Percentiles rank a stretch among this genome's conserved stretches.
Evolutionary conservation across 2,888 invertebrate genomes (phyloP).

Genomic region (Zhuqinia jingwanae): DNA sequence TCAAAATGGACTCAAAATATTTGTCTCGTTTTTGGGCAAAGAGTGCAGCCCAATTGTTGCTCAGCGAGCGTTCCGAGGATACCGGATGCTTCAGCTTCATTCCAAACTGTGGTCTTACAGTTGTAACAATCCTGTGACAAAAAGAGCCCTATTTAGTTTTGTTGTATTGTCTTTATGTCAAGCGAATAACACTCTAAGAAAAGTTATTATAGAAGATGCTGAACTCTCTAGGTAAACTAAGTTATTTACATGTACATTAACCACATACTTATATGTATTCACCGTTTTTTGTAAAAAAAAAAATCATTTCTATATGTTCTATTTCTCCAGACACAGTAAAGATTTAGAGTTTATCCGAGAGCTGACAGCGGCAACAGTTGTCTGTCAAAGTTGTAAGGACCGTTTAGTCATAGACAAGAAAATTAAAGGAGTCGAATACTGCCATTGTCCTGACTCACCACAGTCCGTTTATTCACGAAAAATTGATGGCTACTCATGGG

Average conservation of each 20-base stretch:
- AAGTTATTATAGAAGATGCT: slow-evolving; percentile 56
- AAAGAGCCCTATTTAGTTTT: slow-evolving; percentile 72
- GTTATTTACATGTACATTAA: not conserved
- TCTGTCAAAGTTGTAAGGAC: slow-evolving; percentile 82
- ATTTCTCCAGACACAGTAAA: slow-evolving; percentile 81
- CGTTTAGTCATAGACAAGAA: slow-evolving; percentile 81
- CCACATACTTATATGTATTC: not conserved
- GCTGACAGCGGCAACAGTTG: slow-evolving; percentile 83
- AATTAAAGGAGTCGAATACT: slow-evolving; percentile 82
- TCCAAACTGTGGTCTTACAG: slow-evolving; percentile 77
- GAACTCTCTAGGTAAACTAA: slow-evolving; percentile 65
- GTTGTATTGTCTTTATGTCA: slow-evolving; percentile 75
- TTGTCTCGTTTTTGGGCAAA: slow-evolving; percentile 73
- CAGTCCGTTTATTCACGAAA: slow-evolving; percentile 62
- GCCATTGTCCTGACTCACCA: slow-evolving; percentile 81
- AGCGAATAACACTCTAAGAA: slow-evolving; percentile 41
- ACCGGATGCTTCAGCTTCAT: slow-evolving; percentile 77
- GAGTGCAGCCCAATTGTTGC: slow-evolving; percentile 78
- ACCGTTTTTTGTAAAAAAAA: not conserved
- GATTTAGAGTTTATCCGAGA: slow-evolving; percentile 84
- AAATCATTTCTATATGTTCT: not conserved
- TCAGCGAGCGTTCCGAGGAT: slow-evolving; percentile 72
- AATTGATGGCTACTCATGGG: slow-evolving; percentile 84
- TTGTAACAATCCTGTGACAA: slow-evolving; percentile 60
- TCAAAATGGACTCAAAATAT: slow-evolving; percentile 68